Conservation (phyloP, 1,140 invertebrate genomes). For the Notospermus geniculatus region DNA sequence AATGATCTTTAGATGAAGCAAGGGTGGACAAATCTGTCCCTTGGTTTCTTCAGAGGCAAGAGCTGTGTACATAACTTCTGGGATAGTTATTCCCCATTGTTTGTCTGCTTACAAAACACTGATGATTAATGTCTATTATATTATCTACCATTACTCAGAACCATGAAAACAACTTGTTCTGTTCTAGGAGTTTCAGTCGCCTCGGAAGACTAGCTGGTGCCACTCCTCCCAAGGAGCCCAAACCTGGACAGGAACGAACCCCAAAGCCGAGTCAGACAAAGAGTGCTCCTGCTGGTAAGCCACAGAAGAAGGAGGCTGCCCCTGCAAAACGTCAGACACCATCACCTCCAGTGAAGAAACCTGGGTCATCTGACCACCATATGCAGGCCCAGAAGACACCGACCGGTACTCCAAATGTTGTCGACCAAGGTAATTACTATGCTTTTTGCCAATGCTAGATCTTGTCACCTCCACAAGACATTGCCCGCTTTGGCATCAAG, state of each 20-base stretch:
- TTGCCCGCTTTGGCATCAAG: no score
- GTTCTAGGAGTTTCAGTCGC: constrained; percentile 37
- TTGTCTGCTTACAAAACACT: no score
- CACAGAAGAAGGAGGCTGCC: background rate
- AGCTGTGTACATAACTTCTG: no score
- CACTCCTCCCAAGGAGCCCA: constrained; percentile 17
- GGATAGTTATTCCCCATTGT: no score
- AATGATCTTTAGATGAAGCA: constrained; percentile 33
- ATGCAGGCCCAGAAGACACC: constrained; percentile 4
- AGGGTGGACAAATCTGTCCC: constrained; percentile 21
- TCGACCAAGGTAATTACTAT: no score
- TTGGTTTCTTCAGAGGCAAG: no score
- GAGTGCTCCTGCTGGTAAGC: background rate
- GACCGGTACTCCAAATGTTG: no score
- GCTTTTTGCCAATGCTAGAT: no score
- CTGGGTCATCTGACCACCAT: constrained; percentile 8
- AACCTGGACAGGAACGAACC: background rate
- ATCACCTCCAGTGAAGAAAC: constrained; percentile 18
- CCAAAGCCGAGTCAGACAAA: constrained; percentile 17
- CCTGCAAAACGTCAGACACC: constrained; percentile 3
- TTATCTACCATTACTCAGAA: no score
- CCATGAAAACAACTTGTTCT: background rate
- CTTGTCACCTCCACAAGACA: no score
- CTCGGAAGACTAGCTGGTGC: constrained; percentile 38
- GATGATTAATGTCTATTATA: no score